Evolutionary conservation across 2,888 invertebrate species (phyloP), one percentile per base, ranked within the genome.

Genomic region (Patella pellucida): DNA sequence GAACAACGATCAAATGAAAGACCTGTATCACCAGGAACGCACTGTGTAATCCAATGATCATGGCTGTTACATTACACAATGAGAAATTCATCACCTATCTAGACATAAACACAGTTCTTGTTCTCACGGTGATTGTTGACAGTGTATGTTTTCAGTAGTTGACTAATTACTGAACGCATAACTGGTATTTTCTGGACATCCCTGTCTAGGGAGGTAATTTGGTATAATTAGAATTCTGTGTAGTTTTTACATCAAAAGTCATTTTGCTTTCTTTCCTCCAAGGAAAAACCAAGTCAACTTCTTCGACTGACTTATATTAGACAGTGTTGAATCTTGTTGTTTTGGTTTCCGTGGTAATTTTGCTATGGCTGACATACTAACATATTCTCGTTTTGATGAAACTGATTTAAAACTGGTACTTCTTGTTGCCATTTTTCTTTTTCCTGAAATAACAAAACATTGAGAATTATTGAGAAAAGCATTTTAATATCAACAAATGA

Each of bases 231-330:
- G 27, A 27, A 1, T 27, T 27, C 27, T 27, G 27, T 27, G 41
- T 41, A 9, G 41, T 41, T 41, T 41, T 9, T 41, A 41, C 41
- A 41, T 41, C 41, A 41, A 41, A 41, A 41, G 7, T 62, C 62
- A 62, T 12, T 62, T 62, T 19, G 62, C 73, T 52, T 76, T 78
- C 52, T 72, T 78, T 12, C 75, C 75, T 15, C 78, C 75, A 1
- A 78, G 73, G 23, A 78, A 75, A 52, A 78, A 78, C 70, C 72
- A 71, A 56, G 76, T 78, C 52, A 78, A 70, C 52, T 71, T 73
- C 31, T 74, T 78, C 14, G 75, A 73, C 41, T 78, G 78, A 50
- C 76, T 75, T 15, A 73, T 54, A 14, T 72, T 27, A 52, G 73
- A 69, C 27, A 56, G 52, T n/a, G 41, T 62, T 1, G 54, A 52